phyloP scores from a whole-genome alignment of 2,888 invertebrate genomes.

The Dusona sp. region DNA sequence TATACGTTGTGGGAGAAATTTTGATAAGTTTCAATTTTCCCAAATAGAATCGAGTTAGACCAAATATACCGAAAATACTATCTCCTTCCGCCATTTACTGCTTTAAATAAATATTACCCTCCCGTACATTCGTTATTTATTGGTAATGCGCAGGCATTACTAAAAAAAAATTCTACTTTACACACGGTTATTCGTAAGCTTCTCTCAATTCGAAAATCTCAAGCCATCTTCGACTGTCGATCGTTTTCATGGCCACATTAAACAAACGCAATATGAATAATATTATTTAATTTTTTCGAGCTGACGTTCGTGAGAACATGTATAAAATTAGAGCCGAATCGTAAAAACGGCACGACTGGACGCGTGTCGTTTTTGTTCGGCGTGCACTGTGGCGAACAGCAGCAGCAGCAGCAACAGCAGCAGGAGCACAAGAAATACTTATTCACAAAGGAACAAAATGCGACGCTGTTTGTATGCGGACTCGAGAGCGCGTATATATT shows the following conservation, averaged over 20 bases:
- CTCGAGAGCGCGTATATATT: conserved; percentile 3
- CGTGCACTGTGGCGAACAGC: conserved; percentile 37
- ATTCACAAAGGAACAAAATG: conserved; percentile 55
- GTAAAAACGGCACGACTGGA: background rate
- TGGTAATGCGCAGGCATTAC: background rate
- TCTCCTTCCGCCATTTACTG: background rate
- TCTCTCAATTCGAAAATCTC: background rate
- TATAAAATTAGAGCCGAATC: background rate
- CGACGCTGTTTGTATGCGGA: conserved; percentile 34
- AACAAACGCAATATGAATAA: background rate
- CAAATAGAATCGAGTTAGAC: no score
- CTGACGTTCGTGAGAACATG: background rate
- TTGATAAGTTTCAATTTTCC: no score
- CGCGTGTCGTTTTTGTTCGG: conserved; percentile 40
- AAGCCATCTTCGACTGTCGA: background rate
- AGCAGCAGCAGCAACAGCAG: conserved; percentile 53
- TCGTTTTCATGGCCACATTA: background rate
- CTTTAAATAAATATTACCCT: background rate
- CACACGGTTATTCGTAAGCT: background rate
- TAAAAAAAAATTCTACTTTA: background rate
- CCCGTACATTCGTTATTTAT: background rate
- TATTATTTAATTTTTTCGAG: background rate
- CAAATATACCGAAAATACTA: no score
- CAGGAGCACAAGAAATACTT: conserved; percentile 47
- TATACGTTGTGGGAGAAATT: no score